Percentiles rank a stretch among this genome's conserved stretches.
phyloP scores from a whole-genome alignment of 2,113 vertebrate genomes.

The Alouatta palliata region DNA sequence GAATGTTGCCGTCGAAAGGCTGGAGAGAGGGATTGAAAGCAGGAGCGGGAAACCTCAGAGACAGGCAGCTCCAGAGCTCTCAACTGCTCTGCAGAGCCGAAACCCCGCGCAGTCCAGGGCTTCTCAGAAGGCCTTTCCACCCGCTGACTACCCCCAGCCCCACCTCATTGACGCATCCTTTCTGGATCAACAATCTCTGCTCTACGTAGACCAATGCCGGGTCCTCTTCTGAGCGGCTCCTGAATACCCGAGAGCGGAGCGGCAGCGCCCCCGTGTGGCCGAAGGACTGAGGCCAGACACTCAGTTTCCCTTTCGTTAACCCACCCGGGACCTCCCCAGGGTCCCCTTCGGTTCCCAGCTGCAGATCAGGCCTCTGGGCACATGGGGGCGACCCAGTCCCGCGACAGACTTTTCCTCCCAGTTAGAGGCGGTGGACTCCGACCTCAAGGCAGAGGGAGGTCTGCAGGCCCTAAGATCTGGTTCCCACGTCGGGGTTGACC shows the following conservation, averaged over 20 bases:
- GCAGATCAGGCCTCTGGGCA: background rate
- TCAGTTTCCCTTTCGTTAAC: background rate
- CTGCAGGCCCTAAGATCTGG: background rate
- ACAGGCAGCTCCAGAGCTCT: background rate
- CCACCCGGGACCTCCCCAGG: background rate
- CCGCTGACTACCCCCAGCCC: accelerated
- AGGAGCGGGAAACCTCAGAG: background rate
- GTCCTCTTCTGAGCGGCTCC: background rate
- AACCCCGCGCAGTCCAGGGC: background rate
- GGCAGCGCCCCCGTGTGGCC: background rate
- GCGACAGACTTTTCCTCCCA: background rate
- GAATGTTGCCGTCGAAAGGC: background rate
- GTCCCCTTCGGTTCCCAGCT: background rate
- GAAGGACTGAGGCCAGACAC: background rate
- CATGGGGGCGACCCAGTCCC: background rate
- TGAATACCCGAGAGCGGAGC: background rate
- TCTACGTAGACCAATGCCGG: accelerated
- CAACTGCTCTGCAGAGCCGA: background rate
- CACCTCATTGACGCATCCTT: background rate
- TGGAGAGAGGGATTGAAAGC: background rate
- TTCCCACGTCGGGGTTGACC: background rate
- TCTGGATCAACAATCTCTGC: background rate
- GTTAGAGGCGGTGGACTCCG: background rate
- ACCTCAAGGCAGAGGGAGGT: background rate
- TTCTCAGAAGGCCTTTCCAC: background rate